Percentiles rank a stretch among this genome's conserved stretches.
Evolutionary conservation across 2,113 vertebrate genomes (phyloP).

Genomic region (Odocoileus hemionus): DNA sequence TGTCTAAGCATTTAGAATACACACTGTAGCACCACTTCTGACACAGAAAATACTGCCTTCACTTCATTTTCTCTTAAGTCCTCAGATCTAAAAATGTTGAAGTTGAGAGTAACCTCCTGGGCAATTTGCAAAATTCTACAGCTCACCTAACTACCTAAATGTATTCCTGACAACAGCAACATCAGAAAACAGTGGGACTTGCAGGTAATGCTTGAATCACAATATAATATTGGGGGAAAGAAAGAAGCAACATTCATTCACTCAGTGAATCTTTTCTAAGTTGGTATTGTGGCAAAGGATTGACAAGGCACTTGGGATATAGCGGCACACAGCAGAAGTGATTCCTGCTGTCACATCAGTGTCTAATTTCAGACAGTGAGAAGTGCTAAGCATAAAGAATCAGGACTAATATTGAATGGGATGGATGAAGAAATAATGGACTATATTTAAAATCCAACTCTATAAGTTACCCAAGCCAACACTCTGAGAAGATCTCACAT

Average conservation of each 20-base stretch:
- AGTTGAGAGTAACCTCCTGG: background rate
- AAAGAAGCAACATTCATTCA: background rate
- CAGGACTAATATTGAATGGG: background rate
- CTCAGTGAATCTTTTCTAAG: background rate
- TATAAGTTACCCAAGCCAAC: background rate
- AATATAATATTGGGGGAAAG: background rate
- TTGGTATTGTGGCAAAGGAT: background rate
- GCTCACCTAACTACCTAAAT: background rate
- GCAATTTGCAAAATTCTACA: background rate
- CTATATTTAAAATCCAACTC: background rate
- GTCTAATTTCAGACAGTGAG: background rate
- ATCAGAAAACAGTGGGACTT: background rate
- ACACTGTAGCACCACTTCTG: too few species aligned
- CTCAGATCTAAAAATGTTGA: background rate
- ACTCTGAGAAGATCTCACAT: background rate
- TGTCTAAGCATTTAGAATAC: background rate
- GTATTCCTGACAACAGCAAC: background rate
- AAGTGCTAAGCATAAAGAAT: background rate
- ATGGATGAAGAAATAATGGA: background rate
- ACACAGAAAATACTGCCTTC: background rate
- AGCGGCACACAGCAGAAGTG: background rate
- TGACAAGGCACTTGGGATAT: background rate
- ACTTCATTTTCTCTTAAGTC: background rate
- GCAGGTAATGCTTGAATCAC: background rate
- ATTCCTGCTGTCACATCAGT: background rate